phyloP scores from a whole-genome alignment of 2,888 invertebrate species.

The Tetragnatha montana region DNA sequence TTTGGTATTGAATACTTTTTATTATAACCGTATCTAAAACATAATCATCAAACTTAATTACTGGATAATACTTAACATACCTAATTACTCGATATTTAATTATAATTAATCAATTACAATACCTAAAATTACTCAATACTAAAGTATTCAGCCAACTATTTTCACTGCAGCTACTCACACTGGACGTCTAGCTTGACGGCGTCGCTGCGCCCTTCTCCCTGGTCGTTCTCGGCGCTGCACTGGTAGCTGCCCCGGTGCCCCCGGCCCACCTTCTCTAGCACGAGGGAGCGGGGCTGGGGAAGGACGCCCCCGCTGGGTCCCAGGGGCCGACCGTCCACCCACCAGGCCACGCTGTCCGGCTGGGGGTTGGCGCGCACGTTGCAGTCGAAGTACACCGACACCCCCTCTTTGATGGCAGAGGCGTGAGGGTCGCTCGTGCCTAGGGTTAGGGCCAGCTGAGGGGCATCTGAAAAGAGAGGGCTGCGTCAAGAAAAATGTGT shows the following conservation, averaged over 20 bases:
- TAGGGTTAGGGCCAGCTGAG: slow-evolving; percentile 86
- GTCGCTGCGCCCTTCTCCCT: slow-evolving; percentile 73
- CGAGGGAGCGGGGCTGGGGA: slow-evolving; percentile 73
- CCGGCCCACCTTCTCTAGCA: slow-evolving; percentile 73
- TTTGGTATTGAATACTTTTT: too few relatives aligned
- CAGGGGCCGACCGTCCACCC: slow-evolving; percentile 72
- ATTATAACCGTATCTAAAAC: too few relatives aligned
- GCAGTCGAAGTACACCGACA: slow-evolving; percentile 94
- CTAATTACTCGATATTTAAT: too few relatives aligned
- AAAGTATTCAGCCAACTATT: too few relatives aligned
- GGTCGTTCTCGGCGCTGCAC: slow-evolving; percentile 73
- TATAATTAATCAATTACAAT: too few relatives aligned
- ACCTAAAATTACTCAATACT: too few relatives aligned
- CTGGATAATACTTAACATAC: too few relatives aligned
- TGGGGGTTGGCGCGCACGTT: slow-evolving; percentile 91
- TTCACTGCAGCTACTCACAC: slow-evolving; percentile 72
- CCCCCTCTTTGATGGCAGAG: slow-evolving; percentile 92
- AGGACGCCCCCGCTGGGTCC: slow-evolving; percentile 73
- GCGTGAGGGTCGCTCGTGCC: slow-evolving; percentile 87
- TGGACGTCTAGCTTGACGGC: slow-evolving; percentile 73
- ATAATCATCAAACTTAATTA: too few relatives aligned
- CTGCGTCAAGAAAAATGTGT: background rate
- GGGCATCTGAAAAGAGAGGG: slow-evolving; percentile 82
- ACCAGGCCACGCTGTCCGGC: slow-evolving; percentile 89
- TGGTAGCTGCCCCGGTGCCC: slow-evolving; percentile 73